phyloP scores from a whole-genome alignment of 1,140 invertebrate genomes.

The Conus ventricosus region DNA sequence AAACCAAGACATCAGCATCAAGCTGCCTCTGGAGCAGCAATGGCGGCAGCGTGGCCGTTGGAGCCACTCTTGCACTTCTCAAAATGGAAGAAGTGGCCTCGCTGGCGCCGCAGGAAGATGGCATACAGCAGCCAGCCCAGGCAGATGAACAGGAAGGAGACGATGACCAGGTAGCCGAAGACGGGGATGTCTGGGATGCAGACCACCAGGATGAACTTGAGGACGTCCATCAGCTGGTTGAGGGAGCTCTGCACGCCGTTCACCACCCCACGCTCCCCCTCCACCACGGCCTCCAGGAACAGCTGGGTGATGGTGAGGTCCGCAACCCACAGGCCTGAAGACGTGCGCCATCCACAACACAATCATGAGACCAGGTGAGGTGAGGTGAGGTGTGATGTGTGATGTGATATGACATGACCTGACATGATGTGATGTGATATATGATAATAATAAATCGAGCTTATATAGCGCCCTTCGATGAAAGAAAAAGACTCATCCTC shows the following conservation, averaged over 20 bases:
- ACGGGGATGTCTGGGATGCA: constrained; percentile 70
- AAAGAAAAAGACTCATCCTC: too few species aligned
- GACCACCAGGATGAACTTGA: constrained; percentile 78
- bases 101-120: background rate
- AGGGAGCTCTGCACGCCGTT: constrained; percentile 79
- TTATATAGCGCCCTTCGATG: too few species aligned
- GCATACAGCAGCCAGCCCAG: constrained; percentile 58
- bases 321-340: constrained; percentile 77
- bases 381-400: too few species aligned
- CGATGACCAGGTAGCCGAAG: constrained; percentile 75
- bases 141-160: constrained; percentile 75
- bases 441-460: too few species aligned
- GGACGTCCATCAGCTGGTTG: constrained; percentile 76
- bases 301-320: constrained; percentile 80
- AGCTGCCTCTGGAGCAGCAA: background rate
- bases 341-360: too few species aligned
- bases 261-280: constrained; percentile 77
- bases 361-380: background rate
- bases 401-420: too few species aligned
- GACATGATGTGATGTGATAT: too few species aligned
- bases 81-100: constrained; percentile 13
- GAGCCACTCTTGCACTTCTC: constrained; percentile 39
- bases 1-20: background rate
- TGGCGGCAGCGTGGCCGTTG: constrained; percentile 34
- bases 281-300: constrained; percentile 78